Percentiles rank a stretch among this genome's conserved stretches.
phyloP scores from a whole-genome alignment of 1,140 invertebrate genomes.

The Drosophila teissieri region DNA sequence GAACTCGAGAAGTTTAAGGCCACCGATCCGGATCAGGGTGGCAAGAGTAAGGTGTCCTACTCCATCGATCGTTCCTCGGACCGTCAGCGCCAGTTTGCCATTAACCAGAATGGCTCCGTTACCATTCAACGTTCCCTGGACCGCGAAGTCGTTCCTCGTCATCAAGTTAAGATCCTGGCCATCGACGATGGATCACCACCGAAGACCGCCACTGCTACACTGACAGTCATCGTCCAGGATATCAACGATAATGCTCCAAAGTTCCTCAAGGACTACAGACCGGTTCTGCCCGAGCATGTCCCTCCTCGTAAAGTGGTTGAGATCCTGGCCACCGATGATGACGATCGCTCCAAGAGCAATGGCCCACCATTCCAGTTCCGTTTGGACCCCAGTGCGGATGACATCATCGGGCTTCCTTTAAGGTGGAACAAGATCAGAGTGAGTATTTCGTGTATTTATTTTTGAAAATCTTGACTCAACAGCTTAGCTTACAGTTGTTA shows the following conservation, averaged over 20 bases:
- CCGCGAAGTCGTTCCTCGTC: conserved; percentile 94
- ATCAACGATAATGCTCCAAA: conserved; percentile 98
- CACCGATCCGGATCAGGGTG: conserved; percentile 96
- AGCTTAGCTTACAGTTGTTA: neutral
- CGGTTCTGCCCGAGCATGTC: conserved; percentile 95
- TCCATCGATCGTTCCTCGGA: conserved; percentile 96
- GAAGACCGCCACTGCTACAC: conserved; percentile 97
- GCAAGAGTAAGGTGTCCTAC: conserved; percentile 95
- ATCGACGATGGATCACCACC: conserved; percentile 97
- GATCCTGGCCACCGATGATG: conserved; percentile 97
- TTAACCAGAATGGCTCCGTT: conserved; percentile 96
- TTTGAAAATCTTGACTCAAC: no score
- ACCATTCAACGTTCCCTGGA: conserved; percentile 95
- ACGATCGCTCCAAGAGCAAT: conserved; percentile 96
- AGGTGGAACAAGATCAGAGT: conserved; percentile 97
- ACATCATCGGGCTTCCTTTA: conserved; percentile 96
- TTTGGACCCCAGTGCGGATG: conserved; percentile 95
- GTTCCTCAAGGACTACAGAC: conserved; percentile 96
- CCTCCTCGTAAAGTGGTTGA: conserved; percentile 95
- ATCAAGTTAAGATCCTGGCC: conserved; percentile 97
- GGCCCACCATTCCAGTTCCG: conserved; percentile 97
- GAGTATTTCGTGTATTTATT: conserved; percentile 79
- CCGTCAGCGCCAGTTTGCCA: conserved; percentile 95
- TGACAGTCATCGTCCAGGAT: conserved; percentile 97
- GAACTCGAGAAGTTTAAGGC: conserved; percentile 96